Conservation (phyloP, 2,113 vertebrate genomes). For the Eurystomus gularis region DNA sequence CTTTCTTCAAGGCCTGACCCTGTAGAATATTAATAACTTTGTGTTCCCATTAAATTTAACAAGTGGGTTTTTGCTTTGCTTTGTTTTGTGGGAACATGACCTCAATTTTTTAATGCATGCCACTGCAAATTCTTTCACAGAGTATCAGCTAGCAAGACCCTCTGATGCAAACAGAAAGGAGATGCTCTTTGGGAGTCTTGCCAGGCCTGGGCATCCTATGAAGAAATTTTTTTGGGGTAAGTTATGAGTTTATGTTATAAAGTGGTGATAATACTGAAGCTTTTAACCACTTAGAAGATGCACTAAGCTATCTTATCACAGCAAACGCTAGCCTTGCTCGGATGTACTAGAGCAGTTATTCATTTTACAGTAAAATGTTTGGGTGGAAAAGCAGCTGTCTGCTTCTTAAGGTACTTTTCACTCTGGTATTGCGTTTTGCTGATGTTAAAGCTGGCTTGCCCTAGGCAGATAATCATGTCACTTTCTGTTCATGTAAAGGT, state of each 20-base stretch:
- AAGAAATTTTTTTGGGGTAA: slow-evolving; percentile 97
- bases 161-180: slow-evolving; percentile 93
- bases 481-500: not conserved
- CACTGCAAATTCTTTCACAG: slow-evolving; percentile 72
- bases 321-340: not conserved
- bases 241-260: not conserved
- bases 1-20: not conserved
- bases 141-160: slow-evolving; percentile 90
- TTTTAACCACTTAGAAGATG: not conserved
- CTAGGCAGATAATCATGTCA: not conserved
- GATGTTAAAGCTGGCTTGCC: not conserved
- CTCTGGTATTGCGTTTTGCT: not conserved
- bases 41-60: not conserved
- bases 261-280: not conserved
- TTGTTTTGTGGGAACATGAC: not conserved
- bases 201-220: slow-evolving; percentile 92
- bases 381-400: not conserved
- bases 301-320: not conserved
- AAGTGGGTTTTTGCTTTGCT: not conserved
- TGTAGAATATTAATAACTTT: not conserved
- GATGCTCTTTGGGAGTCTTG: slow-evolving; percentile 94
- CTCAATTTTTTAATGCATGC: not conserved
- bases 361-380: not conserved
- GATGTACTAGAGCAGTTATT: not conserved
- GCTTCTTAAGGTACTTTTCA: not conserved